Evolutionary conservation across 2,797 vertebrate species (phyloP).

Genomic region (Valencia hispanica): DNA sequence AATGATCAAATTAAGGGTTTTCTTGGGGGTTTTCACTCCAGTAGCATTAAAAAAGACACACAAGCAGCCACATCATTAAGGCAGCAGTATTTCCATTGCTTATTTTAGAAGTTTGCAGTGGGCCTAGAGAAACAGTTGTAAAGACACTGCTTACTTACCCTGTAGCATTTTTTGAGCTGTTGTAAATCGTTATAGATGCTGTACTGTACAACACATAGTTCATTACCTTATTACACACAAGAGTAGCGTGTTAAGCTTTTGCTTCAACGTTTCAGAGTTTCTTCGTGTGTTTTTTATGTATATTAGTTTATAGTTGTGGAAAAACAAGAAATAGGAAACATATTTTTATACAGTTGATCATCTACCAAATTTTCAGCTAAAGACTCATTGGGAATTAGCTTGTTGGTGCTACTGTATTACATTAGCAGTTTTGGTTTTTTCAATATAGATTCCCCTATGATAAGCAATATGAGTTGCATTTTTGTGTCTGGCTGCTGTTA

Average conservation of each 20-base stretch:
- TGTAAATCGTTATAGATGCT: slow-evolving; percentile 25
- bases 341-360: background rate
- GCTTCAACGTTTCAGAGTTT: background rate
- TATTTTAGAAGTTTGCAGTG: slow-evolving; percentile 8
- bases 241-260: background rate
- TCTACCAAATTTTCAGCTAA: background rate
- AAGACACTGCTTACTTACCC: slow-evolving; percentile 6
- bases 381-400: background rate
- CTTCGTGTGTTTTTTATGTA: background rate
- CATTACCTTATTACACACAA: background rate
- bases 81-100: background rate
- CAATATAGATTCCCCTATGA: background rate
- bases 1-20: slow-evolving; percentile 22
- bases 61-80: slow-evolving; percentile 4
- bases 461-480: background rate
- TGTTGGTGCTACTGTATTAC: background rate
- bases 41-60: slow-evolving; percentile 31
- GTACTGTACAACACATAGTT: slow-evolving; percentile 3
- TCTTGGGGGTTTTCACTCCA: background rate
- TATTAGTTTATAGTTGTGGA: background rate
- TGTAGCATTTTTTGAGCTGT: background rate
- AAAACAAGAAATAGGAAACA: background rate
- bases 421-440: background rate
- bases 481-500: too few relatives aligned
- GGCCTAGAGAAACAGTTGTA: slow-evolving; percentile 12